Conservation (phyloP, 37 sponge, comb jelly and placozoan species). For the Cliona cf. orientalis region DNA sequence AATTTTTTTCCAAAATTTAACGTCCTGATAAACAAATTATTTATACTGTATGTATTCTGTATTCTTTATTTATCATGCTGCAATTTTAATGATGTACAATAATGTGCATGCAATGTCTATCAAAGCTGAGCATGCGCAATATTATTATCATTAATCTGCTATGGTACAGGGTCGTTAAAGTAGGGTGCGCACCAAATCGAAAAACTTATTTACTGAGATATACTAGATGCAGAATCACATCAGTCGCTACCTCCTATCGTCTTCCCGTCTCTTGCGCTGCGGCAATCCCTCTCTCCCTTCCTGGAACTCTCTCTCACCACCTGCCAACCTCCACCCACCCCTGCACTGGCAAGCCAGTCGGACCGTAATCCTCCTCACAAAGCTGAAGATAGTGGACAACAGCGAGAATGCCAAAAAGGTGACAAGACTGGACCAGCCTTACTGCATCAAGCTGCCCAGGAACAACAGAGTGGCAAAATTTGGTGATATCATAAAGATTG, state of each 20-base stretch:
- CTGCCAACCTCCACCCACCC: neutral
- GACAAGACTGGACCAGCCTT: conserved; percentile 51
- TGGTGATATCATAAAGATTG: conserved; percentile 73
- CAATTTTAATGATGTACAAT: neutral
- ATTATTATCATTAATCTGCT: neutral
- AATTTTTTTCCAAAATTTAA: no score
- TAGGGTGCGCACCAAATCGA: no score
- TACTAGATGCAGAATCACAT: neutral
- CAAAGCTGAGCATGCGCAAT: neutral
- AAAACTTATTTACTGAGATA: neutral
- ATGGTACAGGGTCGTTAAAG: neutral
- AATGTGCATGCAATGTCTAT: neutral
- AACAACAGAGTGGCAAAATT: conserved; percentile 63
- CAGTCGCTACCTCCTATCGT: no score
- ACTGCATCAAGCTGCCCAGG: conserved; percentile 74
- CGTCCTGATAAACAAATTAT: neutral
- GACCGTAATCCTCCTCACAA: conserved; percentile 41
- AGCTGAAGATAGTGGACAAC: conserved; percentile 71
- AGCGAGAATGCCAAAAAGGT: conserved; percentile 51
- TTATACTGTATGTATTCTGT: neutral
- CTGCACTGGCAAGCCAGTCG: conserved; percentile 2
- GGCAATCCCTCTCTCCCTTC: neutral
- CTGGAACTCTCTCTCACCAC: neutral
- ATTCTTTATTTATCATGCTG: neutral
- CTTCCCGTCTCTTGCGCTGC: no score